phyloP scores from a whole-genome alignment of 2,888 invertebrate species.

The Yponomeuta malinellus region DNA sequence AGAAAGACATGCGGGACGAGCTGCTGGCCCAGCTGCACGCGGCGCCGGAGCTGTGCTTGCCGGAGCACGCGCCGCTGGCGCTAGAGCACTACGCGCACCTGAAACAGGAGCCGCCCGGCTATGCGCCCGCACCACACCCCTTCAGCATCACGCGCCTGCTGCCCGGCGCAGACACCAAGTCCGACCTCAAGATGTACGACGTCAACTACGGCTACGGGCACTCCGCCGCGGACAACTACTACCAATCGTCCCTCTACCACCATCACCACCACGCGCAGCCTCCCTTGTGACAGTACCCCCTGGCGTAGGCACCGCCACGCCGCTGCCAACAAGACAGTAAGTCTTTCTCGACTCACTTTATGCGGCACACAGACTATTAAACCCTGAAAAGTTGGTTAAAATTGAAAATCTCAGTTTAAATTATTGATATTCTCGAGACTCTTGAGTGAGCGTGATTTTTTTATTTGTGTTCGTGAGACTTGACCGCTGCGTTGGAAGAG shows the following conservation, averaged over 20 bases:
- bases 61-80: conserved; percentile 76
- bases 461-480: conserved; percentile 61
- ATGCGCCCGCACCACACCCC: conserved; percentile 91
- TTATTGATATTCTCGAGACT: conserved; percentile 56
- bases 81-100: conserved; percentile 81
- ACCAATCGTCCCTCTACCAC: conserved; percentile 85
- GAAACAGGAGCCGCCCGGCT: conserved; percentile 86
- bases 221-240: conserved; percentile 85
- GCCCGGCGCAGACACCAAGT: conserved; percentile 89
- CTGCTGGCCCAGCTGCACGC: conserved; percentile 84
- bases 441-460: conserved; percentile 56
- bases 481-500: conserved; percentile 27
- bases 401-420: conserved; percentile 41
- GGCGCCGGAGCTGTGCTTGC: conserved; percentile 78
- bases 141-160: conserved; percentile 96
- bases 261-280: conserved; percentile 78
- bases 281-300: conserved; percentile 94
- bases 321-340: conserved; percentile 18
- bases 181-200: conserved; percentile 95
- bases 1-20: conserved; percentile 77
- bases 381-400: conserved; percentile 6
- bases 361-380: conserved; percentile 8
- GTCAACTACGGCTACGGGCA: conserved; percentile 78
- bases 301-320: conserved; percentile 81
- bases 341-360: conserved; percentile 1